Evolutionary conservation across 1,140 invertebrate species (phyloP), one percentile per base, ranked within the genome.

Genomic region (Neomicropteryx cornuta): DNA sequence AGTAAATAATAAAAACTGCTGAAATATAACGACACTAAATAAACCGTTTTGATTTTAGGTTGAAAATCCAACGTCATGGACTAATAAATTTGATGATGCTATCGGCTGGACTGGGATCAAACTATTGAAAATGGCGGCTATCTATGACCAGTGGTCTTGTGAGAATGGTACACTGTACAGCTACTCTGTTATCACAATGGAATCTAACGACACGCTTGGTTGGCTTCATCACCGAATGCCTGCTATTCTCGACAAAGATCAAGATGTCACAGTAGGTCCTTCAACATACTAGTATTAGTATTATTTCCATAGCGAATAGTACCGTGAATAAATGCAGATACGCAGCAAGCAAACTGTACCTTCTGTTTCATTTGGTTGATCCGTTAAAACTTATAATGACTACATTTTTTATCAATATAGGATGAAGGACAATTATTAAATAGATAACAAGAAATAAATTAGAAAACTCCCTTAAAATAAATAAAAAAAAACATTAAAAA

Each of bases 211-310:
- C 17, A 71, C 76, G 10, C 58, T 88, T 31, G 70, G 71, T 20
- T 82, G 76, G 75, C 60, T 88, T 31, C 86, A 91, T 68, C 73
- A 87, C 50, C 70, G 87, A 52, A 81, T 83, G 73, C 87, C 87
- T 36, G 77, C 83, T 20, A 75, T 88, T 50, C 59, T 89, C 16
- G 71, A 77, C 19, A 75, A 66, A 31, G 73, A 81, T 19, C 63
- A 82, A 54, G 73, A 83, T 60, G 70, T 84, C 44, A 56, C 75
- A 44, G 79, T 80, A 57, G 58, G 57, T 51, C 46, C 28, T 33
- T 37, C 18, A 18, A 18, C 23, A 20, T 30, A 23, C 17, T 14
- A 36, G 21, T 49, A 31, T 41, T 31, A 36, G 22, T 32, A 32
- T 29, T 34, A 30, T n/a, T n/a, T n/a, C n/a, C n/a, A n/a, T n/a